A percentile compares a stretch with the other conserved stretches of the same genome.
Conservation (phyloP, 2,888 invertebrate genomes). For the Scaptomyza cyrtandrae region DNA sequence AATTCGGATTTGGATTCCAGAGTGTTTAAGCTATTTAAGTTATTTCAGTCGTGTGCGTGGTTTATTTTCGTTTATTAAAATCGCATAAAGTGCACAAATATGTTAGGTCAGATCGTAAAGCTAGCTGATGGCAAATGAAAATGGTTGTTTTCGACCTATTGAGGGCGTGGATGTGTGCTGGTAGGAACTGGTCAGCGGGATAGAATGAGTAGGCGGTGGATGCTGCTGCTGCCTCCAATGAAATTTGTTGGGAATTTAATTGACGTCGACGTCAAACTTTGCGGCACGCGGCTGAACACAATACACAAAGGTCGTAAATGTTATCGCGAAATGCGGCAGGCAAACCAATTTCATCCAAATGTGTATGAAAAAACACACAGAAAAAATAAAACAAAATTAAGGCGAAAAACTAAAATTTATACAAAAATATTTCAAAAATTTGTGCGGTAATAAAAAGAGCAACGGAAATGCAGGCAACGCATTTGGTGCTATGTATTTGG, state of each 20-base stretch:
- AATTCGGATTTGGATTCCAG: slow-evolving; percentile 44
- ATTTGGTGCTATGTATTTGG: slow-evolving; percentile 33
- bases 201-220: slow-evolving; percentile 22
- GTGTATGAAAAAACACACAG: slow-evolving; percentile 33
- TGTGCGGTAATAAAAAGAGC: slow-evolving; percentile 52
- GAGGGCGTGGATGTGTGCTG: slow-evolving; percentile 34
- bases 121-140: slow-evolving; percentile 51
- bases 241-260: slow-evolving; percentile 62
- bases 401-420: slow-evolving; percentile 27
- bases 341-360: slow-evolving; percentile 65
- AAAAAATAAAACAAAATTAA: slow-evolving; percentile 10
- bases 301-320: slow-evolving; percentile 71
- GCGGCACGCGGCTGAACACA: slow-evolving; percentile 53
- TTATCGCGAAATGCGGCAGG: slow-evolving; percentile 70
- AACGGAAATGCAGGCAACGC: slow-evolving; percentile 46
- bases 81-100: slow-evolving; percentile 78
- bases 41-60: slow-evolving; percentile 42
- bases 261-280: slow-evolving; percentile 64
- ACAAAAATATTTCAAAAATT: slow-evolving; percentile 54
- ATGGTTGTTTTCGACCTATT: slow-evolving; percentile 22
- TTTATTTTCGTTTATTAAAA: slow-evolving; percentile 78
- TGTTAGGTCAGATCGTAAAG: slow-evolving; percentile 68
- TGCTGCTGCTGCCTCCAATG: slow-evolving; percentile 10
- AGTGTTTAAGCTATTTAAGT: slow-evolving; percentile 56
- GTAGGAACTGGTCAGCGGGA: slow-evolving; percentile 3